Percentiles rank a stretch among this genome's conserved stretches.
phyloP scores from a whole-genome alignment of 1,140 invertebrate species.

The Pemphigus obesinymphae region DNA sequence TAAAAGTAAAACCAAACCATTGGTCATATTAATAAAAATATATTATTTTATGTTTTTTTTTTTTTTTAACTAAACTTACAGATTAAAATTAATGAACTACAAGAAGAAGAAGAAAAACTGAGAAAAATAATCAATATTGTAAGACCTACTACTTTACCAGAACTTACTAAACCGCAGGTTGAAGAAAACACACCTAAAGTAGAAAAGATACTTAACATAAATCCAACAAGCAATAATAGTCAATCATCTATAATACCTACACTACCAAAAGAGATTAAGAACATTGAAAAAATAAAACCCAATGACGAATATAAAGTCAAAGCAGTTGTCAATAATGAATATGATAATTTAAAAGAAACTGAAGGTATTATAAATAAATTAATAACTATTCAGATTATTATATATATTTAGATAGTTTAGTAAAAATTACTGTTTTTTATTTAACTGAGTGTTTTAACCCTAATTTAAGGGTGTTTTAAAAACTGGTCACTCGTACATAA shows the following conservation, averaged over 20 bases:
- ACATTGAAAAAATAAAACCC: background rate
- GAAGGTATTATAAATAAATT: conserved; percentile 16
- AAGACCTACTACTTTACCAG: conserved; percentile 65
- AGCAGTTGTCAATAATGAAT: conserved; percentile 35
- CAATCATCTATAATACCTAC: background rate
- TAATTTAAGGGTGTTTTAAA: no score
- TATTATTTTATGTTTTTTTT: conserved; percentile 26
- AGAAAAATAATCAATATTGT: conserved; percentile 72
- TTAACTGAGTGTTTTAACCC: no score
- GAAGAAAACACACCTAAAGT: background rate
- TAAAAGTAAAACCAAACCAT: conserved; percentile 55
- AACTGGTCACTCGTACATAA: no score
- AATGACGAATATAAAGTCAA: background rate
- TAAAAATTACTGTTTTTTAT: no score
- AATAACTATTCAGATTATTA: background rate
- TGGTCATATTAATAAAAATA: background rate
- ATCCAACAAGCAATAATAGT: background rate
- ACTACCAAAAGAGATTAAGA: background rate
- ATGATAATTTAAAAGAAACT: background rate
- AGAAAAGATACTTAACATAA: background rate
- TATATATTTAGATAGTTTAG: no score
- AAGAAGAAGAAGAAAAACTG: conserved; percentile 63
- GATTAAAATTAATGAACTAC: conserved; percentile 52
- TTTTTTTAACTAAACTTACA: background rate
- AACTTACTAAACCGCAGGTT: conserved; percentile 49